Conservation (phyloP, 2,888 invertebrate species). For the Lacanobia wlatinum region DNA sequence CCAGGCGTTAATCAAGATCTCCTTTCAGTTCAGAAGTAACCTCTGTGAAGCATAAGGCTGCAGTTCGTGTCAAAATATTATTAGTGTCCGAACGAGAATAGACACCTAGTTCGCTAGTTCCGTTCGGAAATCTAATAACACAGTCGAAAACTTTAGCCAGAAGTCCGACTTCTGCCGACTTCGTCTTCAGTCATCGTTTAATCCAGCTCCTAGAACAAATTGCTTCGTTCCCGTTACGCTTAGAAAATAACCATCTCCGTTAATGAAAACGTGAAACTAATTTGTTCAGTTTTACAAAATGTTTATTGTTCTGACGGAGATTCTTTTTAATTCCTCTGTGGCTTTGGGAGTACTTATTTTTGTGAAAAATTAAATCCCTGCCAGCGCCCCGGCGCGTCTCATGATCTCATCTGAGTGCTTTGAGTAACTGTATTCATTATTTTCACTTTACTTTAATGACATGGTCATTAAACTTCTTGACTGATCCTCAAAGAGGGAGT, state of each 20-base stretch:
- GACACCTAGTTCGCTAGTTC: constrained; percentile 27
- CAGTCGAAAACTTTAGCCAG: constrained; percentile 62
- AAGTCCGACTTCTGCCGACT: constrained; percentile 50
- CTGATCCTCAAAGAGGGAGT: neutral
- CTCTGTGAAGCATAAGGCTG: neutral
- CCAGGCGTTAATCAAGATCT: neutral
- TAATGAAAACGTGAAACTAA: constrained; percentile 71
- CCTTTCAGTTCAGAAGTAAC: neutral
- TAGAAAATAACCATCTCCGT: constrained; percentile 58
- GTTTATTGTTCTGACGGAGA: constrained; percentile 43
- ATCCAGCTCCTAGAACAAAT: constrained; percentile 68
- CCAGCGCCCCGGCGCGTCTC: constrained; percentile 12
- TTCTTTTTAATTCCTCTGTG: constrained; percentile 42
- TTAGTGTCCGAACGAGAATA: neutral
- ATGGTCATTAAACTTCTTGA: constrained; percentile 7
- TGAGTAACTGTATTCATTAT: constrained; percentile 26
- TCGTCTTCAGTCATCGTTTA: constrained; percentile 67
- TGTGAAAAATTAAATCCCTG: constrained; percentile 40
- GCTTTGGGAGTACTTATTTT: constrained; percentile 43
- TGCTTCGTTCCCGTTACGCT: constrained; percentile 63
- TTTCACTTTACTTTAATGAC: constrained; percentile 11
- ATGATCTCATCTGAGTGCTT: constrained; percentile 24
- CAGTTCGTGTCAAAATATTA: constrained; percentile 7
- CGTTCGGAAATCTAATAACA: constrained; percentile 63
- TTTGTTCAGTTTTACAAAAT: constrained; percentile 64